Conservation (phyloP, 2,113 vertebrate species). For the Austrofundulus limnaeus region DNA sequence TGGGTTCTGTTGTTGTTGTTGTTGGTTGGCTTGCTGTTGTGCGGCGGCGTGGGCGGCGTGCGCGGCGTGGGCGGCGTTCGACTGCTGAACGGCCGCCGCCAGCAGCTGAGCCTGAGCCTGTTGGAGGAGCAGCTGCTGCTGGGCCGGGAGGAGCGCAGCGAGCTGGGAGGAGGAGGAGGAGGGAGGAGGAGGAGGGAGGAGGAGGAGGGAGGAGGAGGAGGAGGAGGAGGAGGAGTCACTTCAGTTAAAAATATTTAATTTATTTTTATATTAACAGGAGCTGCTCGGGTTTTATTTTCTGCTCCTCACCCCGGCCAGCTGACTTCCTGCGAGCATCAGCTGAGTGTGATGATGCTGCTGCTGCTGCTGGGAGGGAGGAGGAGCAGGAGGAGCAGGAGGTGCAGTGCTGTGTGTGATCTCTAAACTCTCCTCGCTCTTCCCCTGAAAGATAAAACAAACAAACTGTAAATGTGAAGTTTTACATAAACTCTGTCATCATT, state of each 20-base stretch:
- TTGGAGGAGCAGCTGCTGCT: slow-evolving; percentile 90
- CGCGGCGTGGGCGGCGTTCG: slow-evolving; percentile 82
- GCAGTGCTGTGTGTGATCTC: slow-evolving; percentile 63
- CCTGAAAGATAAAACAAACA: slow-evolving; percentile 62
- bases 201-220: too few relatives aligned
- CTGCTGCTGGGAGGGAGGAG: slow-evolving; percentile 59
- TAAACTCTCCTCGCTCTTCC: slow-evolving; percentile 80
- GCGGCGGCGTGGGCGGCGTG: slow-evolving; percentile 75
- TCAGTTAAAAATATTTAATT: too few relatives aligned
- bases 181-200: background rate
- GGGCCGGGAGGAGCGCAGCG: slow-evolving; percentile 87
- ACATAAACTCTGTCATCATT: too few relatives aligned
- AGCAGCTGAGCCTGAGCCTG: slow-evolving; percentile 91
- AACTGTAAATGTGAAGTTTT: too few relatives aligned
- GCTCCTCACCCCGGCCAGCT: slow-evolving; percentile 87
- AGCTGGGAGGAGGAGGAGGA: slow-evolving; percentile 69
- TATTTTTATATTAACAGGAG: too few relatives aligned
- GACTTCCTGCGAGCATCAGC: slow-evolving; percentile 89
- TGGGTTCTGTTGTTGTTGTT: slow-evolving; percentile 62
- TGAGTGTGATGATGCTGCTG: slow-evolving; percentile 85
- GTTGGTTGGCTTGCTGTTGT: slow-evolving; percentile 69
- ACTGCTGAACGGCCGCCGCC: slow-evolving; percentile 88
- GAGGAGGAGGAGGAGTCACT: too few relatives aligned
- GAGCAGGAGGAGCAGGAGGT: slow-evolving; percentile 43
- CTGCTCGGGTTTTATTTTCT: background rate